A percentile compares a stretch with the other conserved stretches of the same genome.
Conservation (phyloP, 1,140 invertebrate genomes). For the Amyelois transitella region DNA sequence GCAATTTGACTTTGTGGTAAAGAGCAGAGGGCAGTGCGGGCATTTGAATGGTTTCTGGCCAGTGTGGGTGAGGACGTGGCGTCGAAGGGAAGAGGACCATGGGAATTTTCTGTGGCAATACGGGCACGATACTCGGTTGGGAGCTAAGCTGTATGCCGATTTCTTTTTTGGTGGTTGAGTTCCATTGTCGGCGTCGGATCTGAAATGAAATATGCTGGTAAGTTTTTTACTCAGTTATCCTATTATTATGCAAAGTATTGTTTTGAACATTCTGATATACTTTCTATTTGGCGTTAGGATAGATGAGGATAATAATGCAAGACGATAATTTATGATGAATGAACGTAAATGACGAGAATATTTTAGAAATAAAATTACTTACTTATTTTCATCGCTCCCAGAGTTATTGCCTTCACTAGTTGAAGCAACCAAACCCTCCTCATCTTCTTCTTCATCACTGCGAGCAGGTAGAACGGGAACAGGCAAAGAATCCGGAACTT, state of each 20-base stretch:
- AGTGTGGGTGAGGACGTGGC: slow-evolving; percentile 95
- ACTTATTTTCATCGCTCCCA: slow-evolving; percentile 86
- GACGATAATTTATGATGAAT: too few relatives aligned
- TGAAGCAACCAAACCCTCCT: slow-evolving; percentile 82
- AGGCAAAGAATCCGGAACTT: slow-evolving; percentile 28
- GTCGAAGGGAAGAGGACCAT: slow-evolving; percentile 94
- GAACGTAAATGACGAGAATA: background rate
- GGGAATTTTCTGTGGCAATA: slow-evolving; percentile 95
- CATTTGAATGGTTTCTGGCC: slow-evolving; percentile 98
- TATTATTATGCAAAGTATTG: too few relatives aligned
- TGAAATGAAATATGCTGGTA: slow-evolving; percentile 37
- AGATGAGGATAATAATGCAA: too few relatives aligned
- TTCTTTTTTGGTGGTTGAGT: slow-evolving; percentile 84
- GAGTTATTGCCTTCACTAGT: slow-evolving; percentile 87
- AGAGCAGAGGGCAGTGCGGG: slow-evolving; percentile 90
- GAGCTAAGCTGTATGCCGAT: slow-evolving; percentile 96
- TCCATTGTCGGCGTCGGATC: slow-evolving; percentile 76
- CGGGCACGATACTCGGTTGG: slow-evolving; percentile 93
- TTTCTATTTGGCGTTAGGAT: too few relatives aligned
- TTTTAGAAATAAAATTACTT: slow-evolving; percentile 32
- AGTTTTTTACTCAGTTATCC: too few relatives aligned
- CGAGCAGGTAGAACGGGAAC: slow-evolving; percentile 60
- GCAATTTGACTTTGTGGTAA: slow-evolving; percentile 98
- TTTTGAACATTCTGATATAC: too few relatives aligned
- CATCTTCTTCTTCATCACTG: slow-evolving; percentile 79